phyloP scores from a whole-genome alignment of 2,888 invertebrate species.

The Hirtodrosophila trivittata region DNA sequence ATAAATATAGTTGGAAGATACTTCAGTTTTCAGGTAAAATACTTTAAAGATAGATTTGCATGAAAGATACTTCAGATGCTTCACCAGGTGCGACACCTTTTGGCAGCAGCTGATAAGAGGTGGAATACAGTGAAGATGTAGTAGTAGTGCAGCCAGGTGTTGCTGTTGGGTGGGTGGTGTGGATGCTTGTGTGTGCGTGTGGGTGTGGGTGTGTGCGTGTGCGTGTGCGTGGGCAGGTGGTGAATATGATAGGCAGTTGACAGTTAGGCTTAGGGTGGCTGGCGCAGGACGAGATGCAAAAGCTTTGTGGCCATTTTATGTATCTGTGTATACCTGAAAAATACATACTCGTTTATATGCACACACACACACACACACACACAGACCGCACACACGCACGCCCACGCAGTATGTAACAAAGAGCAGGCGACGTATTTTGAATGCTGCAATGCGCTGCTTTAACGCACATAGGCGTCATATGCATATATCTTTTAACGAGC shows the following conservation, averaged over 20 bases:
- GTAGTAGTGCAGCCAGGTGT: too few relatives aligned
- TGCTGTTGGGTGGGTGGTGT: neutral
- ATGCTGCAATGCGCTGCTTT: constrained; percentile 30
- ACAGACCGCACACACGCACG: constrained; percentile 1
- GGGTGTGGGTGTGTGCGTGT: neutral
- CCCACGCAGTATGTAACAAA: constrained; percentile 27
- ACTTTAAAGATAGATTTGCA: neutral
- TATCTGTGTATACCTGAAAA: constrained; percentile 9
- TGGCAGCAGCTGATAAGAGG: too few relatives aligned
- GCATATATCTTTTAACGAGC: neutral
- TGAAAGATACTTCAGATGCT: neutral
- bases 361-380: constrained; percentile 2
- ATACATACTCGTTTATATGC: neutral
- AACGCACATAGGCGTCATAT: neutral
- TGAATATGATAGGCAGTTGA: constrained; percentile 24
- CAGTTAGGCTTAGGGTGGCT: neutral
- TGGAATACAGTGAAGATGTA: too few relatives aligned
- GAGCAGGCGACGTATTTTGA: constrained; percentile 26
- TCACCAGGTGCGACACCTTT: neutral
- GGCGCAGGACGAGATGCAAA: constrained; percentile 23
- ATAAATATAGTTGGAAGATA: too few relatives aligned
- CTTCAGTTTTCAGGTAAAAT: neutral
- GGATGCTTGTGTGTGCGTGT: neutral
- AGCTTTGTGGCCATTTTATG: constrained; percentile 25
- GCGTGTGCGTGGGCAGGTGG: constrained; percentile 2